These are phyloP conservation scores for Morbakka virulenta DNA, from an alignment of 30 jellyfish, hydroid and myxozoan species.

Conservation along the genomic window DNA sequence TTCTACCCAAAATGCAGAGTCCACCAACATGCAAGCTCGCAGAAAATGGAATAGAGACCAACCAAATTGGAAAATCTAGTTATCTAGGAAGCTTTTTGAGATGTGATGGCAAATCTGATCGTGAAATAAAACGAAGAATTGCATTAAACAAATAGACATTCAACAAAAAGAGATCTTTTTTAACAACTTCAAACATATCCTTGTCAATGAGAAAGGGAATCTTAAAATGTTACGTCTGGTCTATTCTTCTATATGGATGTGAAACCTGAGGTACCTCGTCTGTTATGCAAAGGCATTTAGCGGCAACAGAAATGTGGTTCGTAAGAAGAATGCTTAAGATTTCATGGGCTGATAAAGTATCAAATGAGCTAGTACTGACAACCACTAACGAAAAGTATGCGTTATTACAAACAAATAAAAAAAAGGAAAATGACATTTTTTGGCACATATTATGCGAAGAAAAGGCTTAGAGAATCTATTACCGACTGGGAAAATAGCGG, in stretches of 20 bases:
- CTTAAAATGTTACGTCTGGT: neutral
- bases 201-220: conserved; percentile 6
- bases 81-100: conserved; percentile 35
- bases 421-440: no score
- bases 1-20: conserved; percentile 1
- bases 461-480: no score
- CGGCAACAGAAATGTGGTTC: no score
- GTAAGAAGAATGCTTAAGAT: no score
- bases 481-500: no score
- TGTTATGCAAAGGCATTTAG: conserved; percentile 36
- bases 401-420: no score
- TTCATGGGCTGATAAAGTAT: no score
- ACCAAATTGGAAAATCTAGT: conserved; percentile 14
- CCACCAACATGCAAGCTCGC: conserved; percentile 17
- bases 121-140: conserved; percentile 41
- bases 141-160: conserved; percentile 26
- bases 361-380: no score
- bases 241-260: conserved; percentile 29
- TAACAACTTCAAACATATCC: conserved; percentile 12
- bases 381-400: no score
- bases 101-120: no score
- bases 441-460: no score
- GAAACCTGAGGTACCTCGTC: conserved; percentile 34
- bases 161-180: conserved; percentile 28
- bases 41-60: conserved; percentile 24